A percentile compares a stretch with the other conserved stretches of the same genome.
phyloP scores from a whole-genome alignment of 37 sponge, comb jelly and placozoan species.

The Chondrilla cf. caribensis region DNA sequence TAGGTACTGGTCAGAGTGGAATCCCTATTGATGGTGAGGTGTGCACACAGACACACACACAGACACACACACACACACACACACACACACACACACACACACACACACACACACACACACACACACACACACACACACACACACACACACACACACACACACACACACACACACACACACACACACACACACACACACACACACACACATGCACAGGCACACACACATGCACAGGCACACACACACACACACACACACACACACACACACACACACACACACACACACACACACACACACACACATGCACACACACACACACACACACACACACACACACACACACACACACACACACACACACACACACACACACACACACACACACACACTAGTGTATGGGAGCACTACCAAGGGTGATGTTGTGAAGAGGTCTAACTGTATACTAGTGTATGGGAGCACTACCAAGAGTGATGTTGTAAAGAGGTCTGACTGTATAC shows the following conservation, averaged over 20 bases:
- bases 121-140: background rate
- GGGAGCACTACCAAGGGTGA: too few species aligned
- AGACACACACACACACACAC: too few species aligned
- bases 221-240: background rate
- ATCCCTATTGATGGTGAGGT: too few species aligned
- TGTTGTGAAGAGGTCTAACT: too few species aligned
- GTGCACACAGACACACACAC: background rate
- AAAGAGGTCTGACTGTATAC: too few species aligned
- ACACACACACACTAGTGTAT: conserved; percentile 21
- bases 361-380: conserved; percentile 16
- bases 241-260: conserved; percentile 15
- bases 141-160: background rate
- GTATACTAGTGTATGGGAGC: too few species aligned
- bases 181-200: background rate
- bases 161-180: conserved; percentile 1
- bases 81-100: too few species aligned
- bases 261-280: conserved; percentile 14
- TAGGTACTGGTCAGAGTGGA: too few species aligned
- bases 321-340: conserved; percentile 13
- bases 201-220: background rate
- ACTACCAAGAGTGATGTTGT: too few species aligned
- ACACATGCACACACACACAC: background rate
- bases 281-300: conserved; percentile 28
- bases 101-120: too few species aligned
- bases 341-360: conserved; percentile 21